Base-by-base conservation (phyloP, 2,888 invertebrate genomes). In the Acholoe squamosa region DNA sequence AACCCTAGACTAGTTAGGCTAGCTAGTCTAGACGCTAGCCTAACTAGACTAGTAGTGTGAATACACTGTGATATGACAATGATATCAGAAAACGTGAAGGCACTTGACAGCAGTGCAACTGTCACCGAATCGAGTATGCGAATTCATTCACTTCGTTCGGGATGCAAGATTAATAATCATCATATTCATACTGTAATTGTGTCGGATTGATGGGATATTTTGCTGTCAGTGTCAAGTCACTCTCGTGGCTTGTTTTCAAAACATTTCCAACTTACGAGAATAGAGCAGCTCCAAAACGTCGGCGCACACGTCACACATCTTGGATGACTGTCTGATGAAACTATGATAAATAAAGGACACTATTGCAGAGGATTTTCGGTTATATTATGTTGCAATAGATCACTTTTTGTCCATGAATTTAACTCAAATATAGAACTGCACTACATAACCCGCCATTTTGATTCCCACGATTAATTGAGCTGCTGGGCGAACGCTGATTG, bases 261-360 rank as follows among this genome's bases (percentile, higher is more conserved):
- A 67, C 89, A 89, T 76, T 52, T 54, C 77, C 80, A 67, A 92
- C 97, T 97, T 97, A 98, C 98, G 97, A 95, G 97, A 97, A 96
- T 98, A 97, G 96, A 98, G 97, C 96, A 98, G 97, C 97, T 98
- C 98, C 96, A 98, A 97, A 97, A 98, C 98, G 96, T 98, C 98
- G 96, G 98, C 97, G 97, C 98, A 98, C 96, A 98, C 98, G 97
- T 98, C 98, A 97, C 98, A 98, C 98, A 98, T 98, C 88, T 89
- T 86, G 10, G 52, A 54, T 25, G 25, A 28, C 0, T 56, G 86
- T 52, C 86, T 31, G 52, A 28, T 86, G n/a, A 33, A 80, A 34
- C 80, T n/a, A 80, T 14, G 14, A 43, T 80, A 80, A 80, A 80
- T n/a, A 3, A 22, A n/a, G 33, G 80, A 80, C 34, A n/a, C 33